Conservation (phyloP, 2,888 invertebrate genomes). For the Cryptocephalus primarius region DNA sequence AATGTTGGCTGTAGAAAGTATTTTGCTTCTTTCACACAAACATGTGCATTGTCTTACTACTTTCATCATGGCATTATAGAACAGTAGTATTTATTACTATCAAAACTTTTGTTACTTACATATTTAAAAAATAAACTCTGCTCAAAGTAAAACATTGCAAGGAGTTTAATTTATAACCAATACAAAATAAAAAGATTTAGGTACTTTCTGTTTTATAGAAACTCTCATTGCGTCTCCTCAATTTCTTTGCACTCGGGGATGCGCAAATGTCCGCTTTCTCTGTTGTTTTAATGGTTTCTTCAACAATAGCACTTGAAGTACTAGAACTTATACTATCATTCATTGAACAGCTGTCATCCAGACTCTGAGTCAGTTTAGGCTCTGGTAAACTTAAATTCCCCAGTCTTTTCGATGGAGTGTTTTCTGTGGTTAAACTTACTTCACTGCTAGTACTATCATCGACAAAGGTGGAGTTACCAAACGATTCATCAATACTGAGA, state of each 20-base stretch:
- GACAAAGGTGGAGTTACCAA: slow-evolving; percentile 10
- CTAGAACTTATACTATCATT: background rate
- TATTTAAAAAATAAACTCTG: too few species aligned
- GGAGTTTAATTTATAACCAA: too few species aligned
- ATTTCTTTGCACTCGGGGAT: slow-evolving; percentile 27
- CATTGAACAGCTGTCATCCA: background rate
- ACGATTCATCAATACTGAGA: slow-evolving; percentile 13
- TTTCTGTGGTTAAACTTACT: slow-evolving; percentile 8
- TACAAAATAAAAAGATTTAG: too few species aligned
- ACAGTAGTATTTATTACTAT: too few species aligned
- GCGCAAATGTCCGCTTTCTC: slow-evolving; percentile 2
- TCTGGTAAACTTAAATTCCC: slow-evolving; percentile 21
- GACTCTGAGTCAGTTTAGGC: slow-evolving; percentile 17
- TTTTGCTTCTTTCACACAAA: too few species aligned
- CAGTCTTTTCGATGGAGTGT: slow-evolving; percentile 7
- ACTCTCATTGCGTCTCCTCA: slow-evolving; percentile 36
- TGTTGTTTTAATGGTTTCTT: background rate
- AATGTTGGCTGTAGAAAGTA: too few species aligned
- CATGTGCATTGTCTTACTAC: too few species aligned
- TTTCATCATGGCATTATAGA: too few species aligned
- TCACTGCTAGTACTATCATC: slow-evolving; percentile 7
- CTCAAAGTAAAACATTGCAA: too few species aligned
- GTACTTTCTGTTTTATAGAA: slow-evolving; percentile 23
- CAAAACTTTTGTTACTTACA: too few species aligned
- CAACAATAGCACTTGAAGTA: background rate